Conservation (phyloP, 35 echinoderm and acorn worm species). For the Heliocidaris tuberculata region DNA sequence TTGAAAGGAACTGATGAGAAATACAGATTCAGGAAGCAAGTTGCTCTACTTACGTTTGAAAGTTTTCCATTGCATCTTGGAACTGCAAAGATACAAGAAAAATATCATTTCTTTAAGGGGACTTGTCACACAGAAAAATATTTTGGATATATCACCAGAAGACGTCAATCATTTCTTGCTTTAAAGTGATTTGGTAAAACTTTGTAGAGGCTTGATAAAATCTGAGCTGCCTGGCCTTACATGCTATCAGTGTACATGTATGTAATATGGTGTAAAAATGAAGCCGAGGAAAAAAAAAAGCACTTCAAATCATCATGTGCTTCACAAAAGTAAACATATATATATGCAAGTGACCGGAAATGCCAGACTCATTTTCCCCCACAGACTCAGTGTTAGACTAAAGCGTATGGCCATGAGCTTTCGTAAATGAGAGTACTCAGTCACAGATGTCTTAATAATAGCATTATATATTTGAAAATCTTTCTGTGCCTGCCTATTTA, state of each 20-base stretch:
- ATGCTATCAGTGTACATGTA: too few relatives aligned
- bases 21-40: neutral
- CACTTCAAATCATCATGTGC: neutral
- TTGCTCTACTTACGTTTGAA: constrained; percentile 19
- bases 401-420: too few relatives aligned
- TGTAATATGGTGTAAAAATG: too few relatives aligned
- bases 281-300: neutral
- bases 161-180: neutral
- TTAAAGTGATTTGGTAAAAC: neutral
- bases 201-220: too few relatives aligned
- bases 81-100: constrained; percentile 17
- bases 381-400: too few relatives aligned
- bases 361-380: too few relatives aligned
- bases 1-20: neutral
- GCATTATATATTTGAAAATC: too few relatives aligned
- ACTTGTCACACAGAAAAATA: neutral
- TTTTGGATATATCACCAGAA: neutral
- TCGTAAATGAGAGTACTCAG: too few relatives aligned
- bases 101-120: neutral
- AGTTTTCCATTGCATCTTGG: constrained; percentile 39
- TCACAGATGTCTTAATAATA: too few relatives aligned
- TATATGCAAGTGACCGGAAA: too few relatives aligned
- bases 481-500: too few relatives aligned
- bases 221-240: too few relatives aligned
- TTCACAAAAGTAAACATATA: neutral